Conservation (phyloP, 2,797 vertebrate species). For the Diplodus puntazzo region DNA sequence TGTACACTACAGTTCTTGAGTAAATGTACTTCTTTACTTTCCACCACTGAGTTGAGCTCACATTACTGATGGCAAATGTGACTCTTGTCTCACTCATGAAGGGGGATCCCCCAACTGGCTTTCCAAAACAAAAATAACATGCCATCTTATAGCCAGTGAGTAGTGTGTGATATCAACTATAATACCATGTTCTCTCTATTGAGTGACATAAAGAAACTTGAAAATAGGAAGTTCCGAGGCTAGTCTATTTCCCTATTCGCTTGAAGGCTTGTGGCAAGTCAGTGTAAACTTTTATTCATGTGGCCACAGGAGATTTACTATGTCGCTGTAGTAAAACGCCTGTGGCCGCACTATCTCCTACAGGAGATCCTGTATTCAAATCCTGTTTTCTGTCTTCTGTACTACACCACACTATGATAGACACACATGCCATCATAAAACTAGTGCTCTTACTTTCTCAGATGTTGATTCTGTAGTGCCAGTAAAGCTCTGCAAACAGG, state of each 20-base stretch:
- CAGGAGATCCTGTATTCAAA: conserved; percentile 45
- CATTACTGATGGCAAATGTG: conserved; percentile 34
- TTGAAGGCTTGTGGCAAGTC: not conserved
- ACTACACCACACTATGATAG: conserved; percentile 1
- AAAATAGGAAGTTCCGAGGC: conserved; percentile 7
- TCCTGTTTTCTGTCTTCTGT: conserved; percentile 21
- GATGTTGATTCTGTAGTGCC: conserved; percentile 63
- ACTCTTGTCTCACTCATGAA: conserved; percentile 40
- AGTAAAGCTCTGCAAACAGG: conserved; percentile 66
- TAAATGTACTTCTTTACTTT: not conserved
- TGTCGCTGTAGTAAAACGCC: no score
- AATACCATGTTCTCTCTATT: not conserved
- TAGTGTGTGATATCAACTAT: not conserved
- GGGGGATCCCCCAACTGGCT: conserved; percentile 34
- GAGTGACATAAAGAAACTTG: conserved; percentile 38
- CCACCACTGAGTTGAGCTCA: not conserved
- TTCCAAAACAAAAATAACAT: conserved; percentile 50
- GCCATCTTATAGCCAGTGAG: not conserved
- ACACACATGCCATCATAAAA: conserved; percentile 36
- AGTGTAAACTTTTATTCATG: not conserved
- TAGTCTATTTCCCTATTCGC: conserved; percentile 7
- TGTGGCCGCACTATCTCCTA: not conserved
- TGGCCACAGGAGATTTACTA: not conserved
- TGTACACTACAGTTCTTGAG: no score
- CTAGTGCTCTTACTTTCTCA: conserved; percentile 43